Base-by-base conservation (phyloP, 2,888 invertebrate species). In the Lomographa bimaculata region DNA sequence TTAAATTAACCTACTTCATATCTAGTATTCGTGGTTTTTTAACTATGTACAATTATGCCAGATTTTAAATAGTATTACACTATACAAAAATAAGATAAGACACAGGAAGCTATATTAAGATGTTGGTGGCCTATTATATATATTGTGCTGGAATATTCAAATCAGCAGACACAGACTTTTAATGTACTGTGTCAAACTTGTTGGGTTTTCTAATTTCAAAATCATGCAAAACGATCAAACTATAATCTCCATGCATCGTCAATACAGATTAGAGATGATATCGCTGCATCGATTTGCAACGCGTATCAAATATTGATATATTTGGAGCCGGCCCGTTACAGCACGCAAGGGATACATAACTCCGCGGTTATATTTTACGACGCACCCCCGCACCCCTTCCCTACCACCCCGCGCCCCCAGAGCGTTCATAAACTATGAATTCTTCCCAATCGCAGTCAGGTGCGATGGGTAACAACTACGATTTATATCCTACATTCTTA, bases 401-500 rank as follows among this genome's bases (percentile, higher is more conserved):
- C 41, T 34, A 34, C 42, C 28, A 54, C 54, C 46, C 50, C 52
- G 6, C 17, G 11, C 6, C 32, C 17, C 19, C 54, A n/a, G 58
- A 60, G 54, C 58, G 58, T 73, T 78, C 80, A 83, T 87, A 84
- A 86, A 85, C 73, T 83, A 84, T 80, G 80, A 78, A 84, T 83
- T 74, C n/a, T 67, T 56, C 64, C 71, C 77, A 79, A 78, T 79
- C 80, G 78, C 74, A 76, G 81, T 78, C 82, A 82, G 85, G 83
- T 84, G 82, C 78, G 75, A 79, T 75, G 70, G 72, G 73, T 64
- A 69, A 66, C 70, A 55, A 53, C 53, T 61, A 57, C 79, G 83
- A 85, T 85, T 83, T 86, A 84, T 80, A 74, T 74, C 76, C 70
- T 53, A 60, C 61, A 37, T 50, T 54, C 57, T 57, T 55, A 63